Conservation (phyloP, 2,113 vertebrate genomes). For the Cranoglanis bouderius region DNA sequence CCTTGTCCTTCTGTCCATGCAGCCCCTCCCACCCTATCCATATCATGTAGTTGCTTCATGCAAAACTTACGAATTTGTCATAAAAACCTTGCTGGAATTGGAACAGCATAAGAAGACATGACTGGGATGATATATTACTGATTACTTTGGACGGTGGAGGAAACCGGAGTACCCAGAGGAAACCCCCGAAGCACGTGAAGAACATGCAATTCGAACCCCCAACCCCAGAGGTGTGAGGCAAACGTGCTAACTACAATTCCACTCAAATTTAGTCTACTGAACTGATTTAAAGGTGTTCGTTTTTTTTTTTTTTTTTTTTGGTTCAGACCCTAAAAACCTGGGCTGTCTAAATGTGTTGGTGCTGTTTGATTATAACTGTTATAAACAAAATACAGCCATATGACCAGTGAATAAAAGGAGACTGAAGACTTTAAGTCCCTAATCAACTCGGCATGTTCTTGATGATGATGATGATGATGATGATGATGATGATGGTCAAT, state of each 20-base stretch:
- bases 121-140: not conserved
- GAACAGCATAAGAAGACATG: not conserved
- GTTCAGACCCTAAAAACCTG: not conserved
- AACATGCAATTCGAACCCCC: no score
- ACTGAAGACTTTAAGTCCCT: no score
- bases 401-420: no score
- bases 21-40: not conserved
- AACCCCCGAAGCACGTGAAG: no score
- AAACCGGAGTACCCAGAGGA: no score
- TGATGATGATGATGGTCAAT: no score
- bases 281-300: not conserved
- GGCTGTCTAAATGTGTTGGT: not conserved
- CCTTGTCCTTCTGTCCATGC: not conserved
- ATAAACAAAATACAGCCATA: no score
- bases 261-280: not conserved
- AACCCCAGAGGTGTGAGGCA: no score
- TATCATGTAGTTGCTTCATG: not conserved
- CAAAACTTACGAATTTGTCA: not conserved
- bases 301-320: no score
- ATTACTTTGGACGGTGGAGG: no score
- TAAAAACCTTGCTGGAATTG: not conserved
- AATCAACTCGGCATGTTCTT: no score
- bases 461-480: no score
- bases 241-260: not conserved
- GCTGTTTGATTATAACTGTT: not conserved